Conservation (phyloP, 2,888 invertebrate species). For the Limnephilus lunatus region DNA sequence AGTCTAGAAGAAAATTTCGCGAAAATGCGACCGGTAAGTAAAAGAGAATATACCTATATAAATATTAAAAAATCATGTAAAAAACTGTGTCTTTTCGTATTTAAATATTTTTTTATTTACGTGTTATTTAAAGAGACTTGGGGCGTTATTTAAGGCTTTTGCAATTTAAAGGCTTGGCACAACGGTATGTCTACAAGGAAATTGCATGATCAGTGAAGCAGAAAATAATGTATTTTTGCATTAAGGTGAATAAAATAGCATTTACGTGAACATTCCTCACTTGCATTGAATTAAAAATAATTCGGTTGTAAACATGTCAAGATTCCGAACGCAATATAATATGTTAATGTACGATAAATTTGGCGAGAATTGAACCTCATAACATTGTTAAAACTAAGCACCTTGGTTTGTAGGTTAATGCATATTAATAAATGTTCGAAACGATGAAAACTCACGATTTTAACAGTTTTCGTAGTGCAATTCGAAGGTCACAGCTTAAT, state of each 20-base stretch:
- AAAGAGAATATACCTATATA: neutral
- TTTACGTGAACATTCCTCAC: neutral
- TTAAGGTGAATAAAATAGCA: neutral
- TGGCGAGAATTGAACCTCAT: neutral
- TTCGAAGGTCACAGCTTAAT: too few relatives aligned
- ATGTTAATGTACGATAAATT: neutral
- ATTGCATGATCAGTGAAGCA: neutral
- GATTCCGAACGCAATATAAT: neutral
- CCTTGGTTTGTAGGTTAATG: neutral
- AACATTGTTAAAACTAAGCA: neutral
- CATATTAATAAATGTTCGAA: neutral
- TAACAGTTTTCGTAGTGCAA: too few relatives aligned
- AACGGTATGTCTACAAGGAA: neutral
- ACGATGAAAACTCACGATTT: neutral
- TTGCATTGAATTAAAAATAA: neutral
- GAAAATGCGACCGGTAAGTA: slow-evolving; percentile 43
- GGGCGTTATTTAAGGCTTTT: neutral
- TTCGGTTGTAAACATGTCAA: neutral
- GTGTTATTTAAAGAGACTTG: neutral
- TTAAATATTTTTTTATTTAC: neutral
- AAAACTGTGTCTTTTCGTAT: neutral
- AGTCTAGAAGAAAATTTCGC: slow-evolving; percentile 30
- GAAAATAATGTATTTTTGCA: neutral
- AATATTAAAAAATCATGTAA: neutral
- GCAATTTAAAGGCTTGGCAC: neutral